Evolutionary conservation across 2,113 vertebrate species (phyloP).

Genomic region (Eulemur macaco): DNA sequence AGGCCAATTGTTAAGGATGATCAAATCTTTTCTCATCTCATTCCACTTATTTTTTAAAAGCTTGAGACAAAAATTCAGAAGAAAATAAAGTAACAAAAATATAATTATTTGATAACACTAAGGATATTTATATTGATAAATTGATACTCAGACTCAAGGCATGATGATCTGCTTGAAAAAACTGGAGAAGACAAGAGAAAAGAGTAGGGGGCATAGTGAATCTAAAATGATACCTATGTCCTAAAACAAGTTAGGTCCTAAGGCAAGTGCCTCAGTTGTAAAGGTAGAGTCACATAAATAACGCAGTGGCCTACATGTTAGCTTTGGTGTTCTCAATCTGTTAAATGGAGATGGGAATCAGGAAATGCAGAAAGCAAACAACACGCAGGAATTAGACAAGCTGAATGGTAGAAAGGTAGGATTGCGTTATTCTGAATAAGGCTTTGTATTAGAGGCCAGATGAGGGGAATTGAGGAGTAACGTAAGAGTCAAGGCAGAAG

Average conservation of each 20-base stretch:
- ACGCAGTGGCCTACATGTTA: not conserved
- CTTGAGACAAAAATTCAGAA: not conserved
- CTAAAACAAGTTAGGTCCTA: not conserved
- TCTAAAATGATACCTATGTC: not conserved
- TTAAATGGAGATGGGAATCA: not conserved
- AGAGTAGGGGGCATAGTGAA: not conserved
- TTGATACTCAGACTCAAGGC: not conserved
- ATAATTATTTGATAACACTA: not conserved
- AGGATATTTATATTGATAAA: not conserved
- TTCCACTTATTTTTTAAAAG: not conserved
- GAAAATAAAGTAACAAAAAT: not conserved
- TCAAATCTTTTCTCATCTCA: not conserved
- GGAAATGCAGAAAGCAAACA: not conserved
- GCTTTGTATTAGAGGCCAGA: not conserved
- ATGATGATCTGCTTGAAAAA: not conserved
- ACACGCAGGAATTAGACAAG: slow-evolving; percentile 9
- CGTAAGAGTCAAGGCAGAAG: not conserved
- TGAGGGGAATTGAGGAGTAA: not conserved
- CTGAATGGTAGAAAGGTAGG: not conserved
- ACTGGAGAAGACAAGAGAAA: not conserved
- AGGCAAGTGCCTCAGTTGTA: not conserved
- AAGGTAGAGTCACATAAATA: not conserved
- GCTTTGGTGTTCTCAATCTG: not conserved
- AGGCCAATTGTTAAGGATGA: not conserved
- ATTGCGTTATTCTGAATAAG: not conserved